Conservation (phyloP, 2,888 invertebrate genomes). For the Ceramica pisi region DNA sequence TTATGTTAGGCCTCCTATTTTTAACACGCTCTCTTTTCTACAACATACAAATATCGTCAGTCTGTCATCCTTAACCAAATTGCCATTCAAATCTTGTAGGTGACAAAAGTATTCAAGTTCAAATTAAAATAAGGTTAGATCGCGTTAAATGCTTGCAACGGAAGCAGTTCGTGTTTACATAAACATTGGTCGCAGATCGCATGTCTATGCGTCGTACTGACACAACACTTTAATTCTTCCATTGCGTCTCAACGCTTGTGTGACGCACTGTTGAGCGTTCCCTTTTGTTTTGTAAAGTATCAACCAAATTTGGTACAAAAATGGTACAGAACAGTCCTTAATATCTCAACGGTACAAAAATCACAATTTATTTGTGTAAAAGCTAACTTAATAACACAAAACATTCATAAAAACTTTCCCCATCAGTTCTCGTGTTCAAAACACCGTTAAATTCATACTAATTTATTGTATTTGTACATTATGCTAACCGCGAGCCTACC, state of each 20-base stretch:
- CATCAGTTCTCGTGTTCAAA: slow-evolving; percentile 65
- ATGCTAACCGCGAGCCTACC: slow-evolving; percentile 48
- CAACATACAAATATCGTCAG: slow-evolving; percentile 51
- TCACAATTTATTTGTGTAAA: slow-evolving; percentile 41
- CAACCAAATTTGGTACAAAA: slow-evolving; percentile 1
- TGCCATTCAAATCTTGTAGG: no score
- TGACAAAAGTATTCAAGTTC: neutral
- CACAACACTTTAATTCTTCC: neutral
- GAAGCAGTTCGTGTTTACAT: neutral
- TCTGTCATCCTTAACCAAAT: slow-evolving; percentile 41
- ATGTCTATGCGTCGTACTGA: neutral
- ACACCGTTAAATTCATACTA: slow-evolving; percentile 61
- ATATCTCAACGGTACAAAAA: slow-evolving; percentile 31
- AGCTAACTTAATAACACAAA: slow-evolving; percentile 45
- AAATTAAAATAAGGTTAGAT: neutral
- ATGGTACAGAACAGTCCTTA: neutral
- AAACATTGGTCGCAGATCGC: no score
- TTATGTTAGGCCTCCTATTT: slow-evolving; percentile 45
- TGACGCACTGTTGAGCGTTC: neutral
- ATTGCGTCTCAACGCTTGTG: neutral
- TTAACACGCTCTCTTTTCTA: slow-evolving; percentile 23
- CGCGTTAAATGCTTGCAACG: neutral
- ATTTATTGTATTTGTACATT: slow-evolving; percentile 65
- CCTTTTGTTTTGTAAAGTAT: neutral
- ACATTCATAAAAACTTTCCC: slow-evolving; percentile 50